Evolutionary conservation across 2,113 vertebrate genomes (phyloP), one percentile per base, ranked within the genome.

Genomic region (Brachyhypopomus gauderio): DNA sequence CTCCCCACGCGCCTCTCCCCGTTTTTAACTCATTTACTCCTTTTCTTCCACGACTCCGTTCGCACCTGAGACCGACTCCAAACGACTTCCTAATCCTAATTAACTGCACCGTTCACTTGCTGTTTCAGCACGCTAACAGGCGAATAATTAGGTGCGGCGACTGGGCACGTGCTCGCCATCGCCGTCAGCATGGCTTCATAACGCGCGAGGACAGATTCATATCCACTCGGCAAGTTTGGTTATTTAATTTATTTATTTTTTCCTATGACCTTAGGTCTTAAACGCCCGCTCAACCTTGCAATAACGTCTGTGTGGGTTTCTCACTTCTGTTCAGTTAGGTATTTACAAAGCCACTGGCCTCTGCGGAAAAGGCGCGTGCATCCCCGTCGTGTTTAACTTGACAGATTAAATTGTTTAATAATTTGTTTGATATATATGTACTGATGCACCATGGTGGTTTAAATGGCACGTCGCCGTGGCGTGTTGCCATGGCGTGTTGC

Each of bases 51-150:
- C 38, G n/a, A 41, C 3, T 52, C 7, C 72, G 27, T 78, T 78
- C 69, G 38, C 81, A 78, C 81, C 75, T 83, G 70, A 62, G 17
- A 14, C 0, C 36, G 45, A 52, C 30, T 27, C 56, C 71, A 72
- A 80, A 80, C 55, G 58, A 23, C 70, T 76, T 74, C 48, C 63
- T 74, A 41, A 34, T 67, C 41, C 34, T 75, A 75, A 75, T 79
- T 38, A 79, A n/a, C 55, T 27, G 36, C 63, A 45, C 59, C 72
- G 67, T 34, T 78, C 55, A 25, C 34, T 72, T 83, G 76, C 56
- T 75, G 77, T 75, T 75, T 36, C 56, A 84, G 73, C 59, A 30
- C 19, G 9, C 16, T 45, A 11, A 45, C 41, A 8, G 9, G 41
- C 41, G 41, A 8, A 6, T 45, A 45, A 45, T 45, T 45, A 45